These are phyloP conservation scores for Tiliqua scincoides DNA, from an alignment of 2,113 vertebrate genomes.

Conservation along the genomic window DNA sequence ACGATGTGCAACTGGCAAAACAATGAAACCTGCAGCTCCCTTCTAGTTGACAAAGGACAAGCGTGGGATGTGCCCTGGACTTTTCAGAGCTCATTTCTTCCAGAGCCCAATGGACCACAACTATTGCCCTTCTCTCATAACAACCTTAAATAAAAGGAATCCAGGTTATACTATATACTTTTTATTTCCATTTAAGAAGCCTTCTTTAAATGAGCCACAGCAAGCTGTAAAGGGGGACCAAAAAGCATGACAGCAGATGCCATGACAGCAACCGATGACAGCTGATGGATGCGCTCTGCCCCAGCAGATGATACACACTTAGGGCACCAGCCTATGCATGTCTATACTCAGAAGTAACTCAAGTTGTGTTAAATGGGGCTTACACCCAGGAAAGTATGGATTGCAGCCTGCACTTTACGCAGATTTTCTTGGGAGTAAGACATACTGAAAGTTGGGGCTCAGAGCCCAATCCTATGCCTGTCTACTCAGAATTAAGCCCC, in stretches of 20 bases:
- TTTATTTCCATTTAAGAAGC: not conserved
- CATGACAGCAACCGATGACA: not conserved
- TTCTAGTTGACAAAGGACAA: not conserved
- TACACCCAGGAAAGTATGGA: not conserved
- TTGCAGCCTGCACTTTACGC: too few relatives aligned
- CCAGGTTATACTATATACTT: not conserved
- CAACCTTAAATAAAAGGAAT: too few relatives aligned
- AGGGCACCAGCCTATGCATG: not conserved
- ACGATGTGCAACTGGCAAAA: not conserved
- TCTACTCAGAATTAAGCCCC: too few relatives aligned
- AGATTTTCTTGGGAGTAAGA: too few relatives aligned
- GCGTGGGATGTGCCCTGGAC: not conserved
- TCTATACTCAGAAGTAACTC: not conserved
- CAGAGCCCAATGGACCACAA: not conserved
- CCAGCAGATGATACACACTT: not conserved
- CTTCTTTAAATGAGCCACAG: not conserved
- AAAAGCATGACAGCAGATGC: not conserved
- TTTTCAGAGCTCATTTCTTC: not conserved
- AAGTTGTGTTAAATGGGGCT: not conserved
- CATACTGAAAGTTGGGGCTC: too few relatives aligned
- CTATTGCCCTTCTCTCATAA: not conserved
- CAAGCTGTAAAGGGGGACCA: not conserved
- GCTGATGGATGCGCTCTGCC: not conserved
- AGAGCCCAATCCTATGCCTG: too few relatives aligned
- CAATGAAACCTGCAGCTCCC: not conserved